These are phyloP conservation scores for Melanerpes aurifrons DNA, from an alignment of 2,113 vertebrate genomes.

Conservation along the genomic window DNA sequence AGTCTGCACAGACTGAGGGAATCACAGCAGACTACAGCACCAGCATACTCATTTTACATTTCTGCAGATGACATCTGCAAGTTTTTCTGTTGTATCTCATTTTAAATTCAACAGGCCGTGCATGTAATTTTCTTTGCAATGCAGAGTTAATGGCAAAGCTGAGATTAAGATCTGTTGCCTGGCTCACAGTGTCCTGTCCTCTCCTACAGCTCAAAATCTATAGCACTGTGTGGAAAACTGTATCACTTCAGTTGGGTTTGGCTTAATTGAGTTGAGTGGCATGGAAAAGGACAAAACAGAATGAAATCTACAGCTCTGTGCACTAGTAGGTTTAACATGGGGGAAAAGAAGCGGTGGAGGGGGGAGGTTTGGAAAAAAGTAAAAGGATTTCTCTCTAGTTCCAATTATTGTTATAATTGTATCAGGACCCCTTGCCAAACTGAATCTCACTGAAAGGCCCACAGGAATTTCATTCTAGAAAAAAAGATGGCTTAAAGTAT, in stretches of 20 bases:
- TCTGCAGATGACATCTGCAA: neutral
- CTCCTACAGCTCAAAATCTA: constrained; percentile 12
- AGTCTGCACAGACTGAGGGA: neutral
- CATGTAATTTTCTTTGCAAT: neutral
- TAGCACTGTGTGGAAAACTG: neutral
- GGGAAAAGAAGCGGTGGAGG: neutral
- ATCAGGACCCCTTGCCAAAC: neutral
- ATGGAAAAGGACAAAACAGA: constrained; percentile 22
- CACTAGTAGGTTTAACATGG: neutral
- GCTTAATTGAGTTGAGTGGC: constrained; percentile 9
- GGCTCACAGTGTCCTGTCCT: neutral
- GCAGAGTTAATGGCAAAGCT: constrained; percentile 5
- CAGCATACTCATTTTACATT: neutral
- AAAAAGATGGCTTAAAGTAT: neutral
- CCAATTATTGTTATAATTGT: neutral
- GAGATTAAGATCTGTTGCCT: neutral
- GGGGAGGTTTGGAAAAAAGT: neutral
- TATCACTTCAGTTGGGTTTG: neutral
- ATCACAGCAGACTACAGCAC: neutral
- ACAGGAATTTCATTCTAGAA: neutral
- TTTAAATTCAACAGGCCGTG: constrained; percentile 10
- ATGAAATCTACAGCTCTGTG: neutral
- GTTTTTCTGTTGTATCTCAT: neutral
- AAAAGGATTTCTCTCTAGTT: neutral
- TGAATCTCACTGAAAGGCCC: neutral